Conservation (phyloP, 2,113 vertebrate species). For the Sigmodon hispidus region DNA sequence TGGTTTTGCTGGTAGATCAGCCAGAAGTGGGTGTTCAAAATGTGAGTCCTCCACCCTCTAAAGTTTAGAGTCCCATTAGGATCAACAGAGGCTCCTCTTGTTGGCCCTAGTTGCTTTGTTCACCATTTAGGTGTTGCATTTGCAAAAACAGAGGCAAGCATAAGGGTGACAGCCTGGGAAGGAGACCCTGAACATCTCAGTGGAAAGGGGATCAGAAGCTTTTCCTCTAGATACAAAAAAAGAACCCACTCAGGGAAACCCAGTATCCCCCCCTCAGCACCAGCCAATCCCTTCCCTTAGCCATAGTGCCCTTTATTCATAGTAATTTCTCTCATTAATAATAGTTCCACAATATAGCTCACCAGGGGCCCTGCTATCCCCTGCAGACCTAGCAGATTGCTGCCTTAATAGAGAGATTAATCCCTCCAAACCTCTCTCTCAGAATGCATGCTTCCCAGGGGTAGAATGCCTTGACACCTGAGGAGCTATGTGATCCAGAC, state of each 20-base stretch:
- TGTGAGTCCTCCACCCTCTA: conserved; percentile 9
- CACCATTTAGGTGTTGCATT: neutral
- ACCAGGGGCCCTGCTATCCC: neutral
- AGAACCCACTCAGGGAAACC: too few relatives aligned
- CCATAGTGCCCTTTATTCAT: neutral
- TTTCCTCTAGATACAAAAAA: neutral
- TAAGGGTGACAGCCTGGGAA: neutral
- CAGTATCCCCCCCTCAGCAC: neutral
- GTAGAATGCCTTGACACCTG: neutral
- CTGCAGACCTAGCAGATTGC: neutral
- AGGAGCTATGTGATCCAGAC: neutral
- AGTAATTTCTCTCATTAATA: neutral
- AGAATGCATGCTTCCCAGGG: neutral
- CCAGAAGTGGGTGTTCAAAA: conserved; percentile 71
- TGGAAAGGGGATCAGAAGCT: neutral
- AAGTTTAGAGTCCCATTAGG: conserved; percentile 16
- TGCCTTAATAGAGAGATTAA: neutral
- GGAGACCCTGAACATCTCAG: neutral
- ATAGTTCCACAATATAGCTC: neutral
- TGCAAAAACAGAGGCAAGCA: neutral
- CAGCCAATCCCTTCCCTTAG: neutral
- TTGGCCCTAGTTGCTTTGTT: neutral
- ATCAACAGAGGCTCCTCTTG: conserved; percentile 64
- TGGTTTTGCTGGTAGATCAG: conserved; percentile 70
- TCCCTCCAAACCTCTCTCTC: neutral